Conservation (phyloP, 2,888 invertebrate species). For the Trissonchulus sp. region DNA sequence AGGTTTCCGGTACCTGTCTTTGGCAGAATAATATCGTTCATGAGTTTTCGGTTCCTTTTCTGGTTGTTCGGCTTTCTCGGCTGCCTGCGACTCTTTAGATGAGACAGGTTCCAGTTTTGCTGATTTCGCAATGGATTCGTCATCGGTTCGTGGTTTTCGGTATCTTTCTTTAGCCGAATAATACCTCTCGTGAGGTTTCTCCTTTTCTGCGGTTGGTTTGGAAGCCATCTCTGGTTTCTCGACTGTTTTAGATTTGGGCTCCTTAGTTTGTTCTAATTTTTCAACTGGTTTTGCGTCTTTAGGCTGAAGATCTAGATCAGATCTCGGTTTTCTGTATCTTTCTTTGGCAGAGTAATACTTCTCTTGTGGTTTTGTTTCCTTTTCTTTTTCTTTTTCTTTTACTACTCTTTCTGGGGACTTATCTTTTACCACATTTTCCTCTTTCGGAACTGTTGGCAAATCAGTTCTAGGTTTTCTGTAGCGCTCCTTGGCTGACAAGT, state of each 20-base stretch:
- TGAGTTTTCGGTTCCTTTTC: conserved; percentile 21
- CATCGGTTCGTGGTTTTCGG: background rate
- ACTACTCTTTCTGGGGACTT: background rate
- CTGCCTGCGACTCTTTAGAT: background rate
- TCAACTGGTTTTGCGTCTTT: background rate
- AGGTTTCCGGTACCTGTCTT: too few relatives aligned
- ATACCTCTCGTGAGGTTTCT: background rate
- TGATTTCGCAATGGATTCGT: background rate
- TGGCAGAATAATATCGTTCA: background rate
- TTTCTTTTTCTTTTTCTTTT: conserved; percentile 24
- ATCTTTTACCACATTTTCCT: conserved; percentile 12
- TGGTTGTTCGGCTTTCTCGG: conserved; percentile 2
- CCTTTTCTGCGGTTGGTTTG: background rate
- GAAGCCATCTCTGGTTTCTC: background rate
- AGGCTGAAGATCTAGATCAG: too few relatives aligned
- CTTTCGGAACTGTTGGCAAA: too few relatives aligned
- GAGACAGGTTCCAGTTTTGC: too few relatives aligned
- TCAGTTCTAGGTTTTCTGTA: too few relatives aligned
- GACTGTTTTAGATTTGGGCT: background rate
- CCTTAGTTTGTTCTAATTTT: background rate
- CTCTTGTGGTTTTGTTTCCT: conserved; percentile 13
- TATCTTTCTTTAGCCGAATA: background rate
- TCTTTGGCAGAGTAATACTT: background rate
- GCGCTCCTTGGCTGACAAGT: too few relatives aligned
- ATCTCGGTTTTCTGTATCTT: background rate